Evolutionary conservation across 2,888 invertebrate species (phyloP), one percentile per base, ranked within the genome.

Genomic region (Sarcophaga subvicina): DNA sequence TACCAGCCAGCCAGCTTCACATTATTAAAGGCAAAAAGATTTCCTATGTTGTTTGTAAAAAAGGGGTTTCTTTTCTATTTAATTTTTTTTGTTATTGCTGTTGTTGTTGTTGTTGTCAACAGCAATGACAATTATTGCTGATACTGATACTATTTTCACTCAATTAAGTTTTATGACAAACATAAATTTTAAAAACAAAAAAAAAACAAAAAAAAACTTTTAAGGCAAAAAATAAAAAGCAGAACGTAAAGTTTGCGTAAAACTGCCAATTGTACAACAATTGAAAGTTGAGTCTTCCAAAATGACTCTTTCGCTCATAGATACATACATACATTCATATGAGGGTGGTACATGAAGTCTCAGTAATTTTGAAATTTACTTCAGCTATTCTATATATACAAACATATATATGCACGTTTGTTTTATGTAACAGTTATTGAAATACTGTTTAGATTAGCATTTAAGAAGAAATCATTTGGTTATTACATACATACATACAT

Each of bases 121-220:
- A 81, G 71, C 71, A 79, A 87, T 76, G 75, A 84, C 83, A 84
- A 87, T 84, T 87, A 87, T 84, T 82, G 84, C 87, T 87, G 87
- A 87, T 81, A 71, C 76, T 81, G 27, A 75, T 81, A 87, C 78
- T 79, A 84, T 87, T 87, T 87, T 84, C 87, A 87, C 87, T 87
- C 87, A 87, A 87, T 84, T 87, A 87, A 87, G 84, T 87, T 87
- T 87, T 82, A 87, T 78, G 87, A 82, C 62, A 79, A 75, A 87
- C 87, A 87, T 87, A 84, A 87, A 87, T 87, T 87, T 82, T 49
- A 80, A 84, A 72, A 64, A 64, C 4, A n/a, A 67, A 67, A 27
- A 25, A 17, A 37, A 17, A 66, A 66, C 12, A 66, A 37, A 17
- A 66, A 66, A 4, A 66, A 27, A 64, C 37, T 37, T 37, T 37